phyloP scores from a whole-genome alignment of 1,140 invertebrate genomes.

The Zophobas morio region DNA sequence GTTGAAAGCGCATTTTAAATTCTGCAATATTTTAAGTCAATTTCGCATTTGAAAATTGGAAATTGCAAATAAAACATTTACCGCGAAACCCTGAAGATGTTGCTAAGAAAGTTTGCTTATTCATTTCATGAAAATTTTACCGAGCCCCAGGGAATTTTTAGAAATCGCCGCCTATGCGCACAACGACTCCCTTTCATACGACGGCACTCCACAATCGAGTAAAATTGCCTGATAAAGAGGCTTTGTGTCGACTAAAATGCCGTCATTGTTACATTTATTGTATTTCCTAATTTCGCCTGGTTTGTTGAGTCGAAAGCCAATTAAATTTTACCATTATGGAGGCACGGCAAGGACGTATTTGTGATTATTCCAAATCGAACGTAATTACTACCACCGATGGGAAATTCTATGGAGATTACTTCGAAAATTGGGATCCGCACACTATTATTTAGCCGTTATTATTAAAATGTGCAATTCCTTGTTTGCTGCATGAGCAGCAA shows the following conservation, averaged over 20 bases:
- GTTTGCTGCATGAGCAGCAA: no score
- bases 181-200: background rate
- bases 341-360: constrained; percentile 4
- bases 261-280: constrained; percentile 9
- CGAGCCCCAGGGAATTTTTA: no score
- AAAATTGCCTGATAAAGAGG: constrained; percentile 7
- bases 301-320: background rate
- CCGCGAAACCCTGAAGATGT: no score
- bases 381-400: background rate
- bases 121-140: no score
- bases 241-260: constrained; percentile 19
- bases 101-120: no score
- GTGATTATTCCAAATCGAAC: background rate
- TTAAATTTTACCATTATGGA: constrained; percentile 21
- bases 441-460: no score
- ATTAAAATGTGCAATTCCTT: background rate
- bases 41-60: no score
- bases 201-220: background rate
- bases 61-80: no score
- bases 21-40: no score
- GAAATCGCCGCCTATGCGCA: background rate
- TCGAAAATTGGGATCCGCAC: no score
- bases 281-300: constrained; percentile 3
- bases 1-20: no score
- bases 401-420: background rate